Percentiles rank a stretch among this genome's conserved stretches.
Conservation (phyloP, 2,888 invertebrate species). For the Anticlea derivata region DNA sequence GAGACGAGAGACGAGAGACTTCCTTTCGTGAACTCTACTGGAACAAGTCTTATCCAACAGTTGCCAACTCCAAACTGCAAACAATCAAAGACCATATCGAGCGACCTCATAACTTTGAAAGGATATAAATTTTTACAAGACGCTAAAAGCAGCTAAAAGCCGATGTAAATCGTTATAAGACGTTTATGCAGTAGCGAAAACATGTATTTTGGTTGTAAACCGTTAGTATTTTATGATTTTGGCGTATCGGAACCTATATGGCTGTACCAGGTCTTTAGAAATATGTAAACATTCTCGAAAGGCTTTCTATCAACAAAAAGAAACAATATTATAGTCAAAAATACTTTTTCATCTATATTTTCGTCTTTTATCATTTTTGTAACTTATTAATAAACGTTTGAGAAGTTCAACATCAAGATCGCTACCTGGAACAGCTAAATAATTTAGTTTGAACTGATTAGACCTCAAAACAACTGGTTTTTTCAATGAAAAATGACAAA, state of each 20-base stretch:
- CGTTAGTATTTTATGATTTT: conserved; percentile 30
- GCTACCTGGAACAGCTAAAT: too few relatives aligned
- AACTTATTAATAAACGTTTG: too few relatives aligned
- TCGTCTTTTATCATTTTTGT: too few relatives aligned
- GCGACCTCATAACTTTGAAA: conserved; percentile 48
- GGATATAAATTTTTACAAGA: conserved; percentile 51
- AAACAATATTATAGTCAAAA: too few relatives aligned
- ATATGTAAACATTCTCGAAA: background rate
- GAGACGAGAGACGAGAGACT: too few relatives aligned
- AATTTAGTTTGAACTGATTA: too few relatives aligned
- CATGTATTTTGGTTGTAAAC: conserved; percentile 35
- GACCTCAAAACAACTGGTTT: too few relatives aligned
- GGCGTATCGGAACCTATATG: conserved; percentile 17
- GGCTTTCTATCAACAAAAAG: background rate
- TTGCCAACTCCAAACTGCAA: conserved; percentile 30
- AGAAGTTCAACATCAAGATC: too few relatives aligned
- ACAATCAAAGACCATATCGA: conserved; percentile 47
- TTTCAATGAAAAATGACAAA: too few relatives aligned
- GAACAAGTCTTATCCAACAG: conserved; percentile 14
- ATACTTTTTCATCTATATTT: too few relatives aligned
- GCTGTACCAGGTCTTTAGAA: background rate
- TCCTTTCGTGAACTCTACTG: too few relatives aligned
- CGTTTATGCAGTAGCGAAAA: conserved; percentile 41
- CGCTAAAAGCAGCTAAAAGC: conserved; percentile 44
- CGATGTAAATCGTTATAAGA: conserved; percentile 44